A percentile compares a stretch with the other conserved stretches of the same genome.
These are phyloP conservation scores for Podarcis raffonei DNA, from an alignment of 2,113 vertebrate genomes.

Conservation along the genomic window DNA sequence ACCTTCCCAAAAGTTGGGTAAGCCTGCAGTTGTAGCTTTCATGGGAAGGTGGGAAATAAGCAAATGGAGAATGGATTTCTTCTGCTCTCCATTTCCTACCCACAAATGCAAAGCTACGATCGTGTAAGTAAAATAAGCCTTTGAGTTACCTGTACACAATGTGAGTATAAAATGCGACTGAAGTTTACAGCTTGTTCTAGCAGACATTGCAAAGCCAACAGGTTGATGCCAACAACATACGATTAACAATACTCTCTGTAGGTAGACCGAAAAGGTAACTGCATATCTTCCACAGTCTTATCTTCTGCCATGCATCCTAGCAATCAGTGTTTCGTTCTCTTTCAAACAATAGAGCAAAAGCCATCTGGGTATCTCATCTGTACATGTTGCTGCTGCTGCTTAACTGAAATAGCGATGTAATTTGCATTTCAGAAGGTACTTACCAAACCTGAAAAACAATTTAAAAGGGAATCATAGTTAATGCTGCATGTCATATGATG, in stretches of 20 bases:
- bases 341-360: neutral
- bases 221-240: neutral
- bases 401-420: constrained; percentile 36
- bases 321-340: constrained; percentile 11
- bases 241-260: neutral
- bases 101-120: too few species aligned
- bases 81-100: too few species aligned
- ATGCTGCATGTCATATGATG: constrained; percentile 54
- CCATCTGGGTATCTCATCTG: constrained; percentile 21
- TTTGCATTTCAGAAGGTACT: constrained; percentile 32
- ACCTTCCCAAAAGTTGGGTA: too few species aligned
- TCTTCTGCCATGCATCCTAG: neutral
- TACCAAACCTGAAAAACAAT: constrained; percentile 31
- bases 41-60: too few species aligned
- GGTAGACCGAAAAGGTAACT: neutral
- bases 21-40: too few species aligned
- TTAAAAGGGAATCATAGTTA: constrained; percentile 47
- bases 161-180: neutral
- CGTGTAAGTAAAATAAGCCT: too few species aligned
- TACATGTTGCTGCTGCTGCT: constrained; percentile 26
- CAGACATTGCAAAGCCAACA: neutral
- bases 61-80: too few species aligned
- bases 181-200: neutral
- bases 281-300: neutral
- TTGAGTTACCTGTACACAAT: too few species aligned